These are phyloP conservation scores for Dynastes tityus DNA, from an alignment of 2,888 invertebrate species.

Conservation along the genomic window DNA sequence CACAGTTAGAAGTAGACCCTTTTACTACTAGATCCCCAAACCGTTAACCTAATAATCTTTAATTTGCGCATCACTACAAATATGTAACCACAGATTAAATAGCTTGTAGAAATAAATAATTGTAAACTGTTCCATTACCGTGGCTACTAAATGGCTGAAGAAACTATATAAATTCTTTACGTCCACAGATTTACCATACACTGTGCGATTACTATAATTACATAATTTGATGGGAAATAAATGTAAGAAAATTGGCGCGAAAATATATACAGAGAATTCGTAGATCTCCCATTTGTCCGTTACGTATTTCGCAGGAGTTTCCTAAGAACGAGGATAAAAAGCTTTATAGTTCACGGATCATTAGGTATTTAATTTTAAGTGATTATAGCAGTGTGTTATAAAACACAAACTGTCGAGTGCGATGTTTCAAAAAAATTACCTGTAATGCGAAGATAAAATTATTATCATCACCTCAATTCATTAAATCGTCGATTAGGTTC, in stretches of 20 bases:
- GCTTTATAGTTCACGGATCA: not conserved
- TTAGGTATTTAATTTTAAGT: conserved; percentile 6
- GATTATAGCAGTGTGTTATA: not conserved
- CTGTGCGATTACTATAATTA: not conserved
- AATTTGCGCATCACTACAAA: no score
- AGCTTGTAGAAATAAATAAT: no score
- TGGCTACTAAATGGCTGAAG: not conserved
- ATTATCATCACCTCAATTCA: conserved; percentile 19
- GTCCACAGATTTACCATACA: not conserved
- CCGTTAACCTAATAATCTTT: no score
- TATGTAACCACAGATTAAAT: no score
- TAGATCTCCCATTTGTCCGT: not conserved
- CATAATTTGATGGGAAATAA: not conserved
- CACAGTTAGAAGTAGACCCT: no score
- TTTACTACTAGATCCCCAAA: no score
- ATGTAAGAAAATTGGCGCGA: not conserved
- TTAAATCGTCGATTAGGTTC: conserved; percentile 16
- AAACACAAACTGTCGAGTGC: not conserved
- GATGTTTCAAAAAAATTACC: not conserved
- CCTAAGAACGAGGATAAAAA: not conserved
- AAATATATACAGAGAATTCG: not conserved
- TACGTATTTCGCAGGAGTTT: not conserved
- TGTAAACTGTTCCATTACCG: no score
- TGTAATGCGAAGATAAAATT: conserved; percentile 14
- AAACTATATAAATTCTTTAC: not conserved